Base-by-base conservation (phyloP, 2,888 invertebrate species). In the Nowickia ferox region DNA sequence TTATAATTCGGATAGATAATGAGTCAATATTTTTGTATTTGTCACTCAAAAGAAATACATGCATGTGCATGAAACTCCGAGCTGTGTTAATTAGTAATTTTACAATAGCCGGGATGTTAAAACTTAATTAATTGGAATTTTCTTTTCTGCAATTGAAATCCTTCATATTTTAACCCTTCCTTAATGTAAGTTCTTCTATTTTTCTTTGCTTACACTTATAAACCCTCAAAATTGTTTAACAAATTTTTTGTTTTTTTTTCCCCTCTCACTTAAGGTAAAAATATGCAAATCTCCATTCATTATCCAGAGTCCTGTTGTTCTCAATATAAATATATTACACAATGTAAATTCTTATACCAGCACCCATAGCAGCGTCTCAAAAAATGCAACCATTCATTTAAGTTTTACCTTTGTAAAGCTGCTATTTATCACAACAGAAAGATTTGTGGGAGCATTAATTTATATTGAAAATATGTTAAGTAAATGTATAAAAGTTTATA, bases 251-350 rank as follows among this genome's bases (percentile, higher is more conserved):
- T 22, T 22, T 30, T 30, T 17, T 19, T 17, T 17, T 19, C 51
- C 9, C 5, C n/a, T 17, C n/a, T 55, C n/a, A 30, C 17, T n/a
- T 6, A 53, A 53, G 66, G 38, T 38, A 17, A 19, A 68, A 65
- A 76, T 17, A 51, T 44, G 46, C 22, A 40, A 22, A 30, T 53
- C n/a, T 9, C 22, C n/a, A 15, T 71, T 46, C 30, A 19, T 59
- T 78, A 46, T 53, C 8, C 9, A 10, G 8, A 2, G 9, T 46
- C 53, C 63, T 40, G 63, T 19, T 55, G 61, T 55, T 44, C 22
- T 68, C 53, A 81, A 75, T 48, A 75, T 75, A n/a, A n/a, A n/a
- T n/a, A 75, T 40, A 75, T 38, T 46, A 40, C 82, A 65, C 30
- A 75, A 81, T 55, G 61, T 53, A 46, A 69, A 68, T 38, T 19